Base-by-base conservation (phyloP, 2,888 invertebrate species). In the Coremacera marginata region DNA sequence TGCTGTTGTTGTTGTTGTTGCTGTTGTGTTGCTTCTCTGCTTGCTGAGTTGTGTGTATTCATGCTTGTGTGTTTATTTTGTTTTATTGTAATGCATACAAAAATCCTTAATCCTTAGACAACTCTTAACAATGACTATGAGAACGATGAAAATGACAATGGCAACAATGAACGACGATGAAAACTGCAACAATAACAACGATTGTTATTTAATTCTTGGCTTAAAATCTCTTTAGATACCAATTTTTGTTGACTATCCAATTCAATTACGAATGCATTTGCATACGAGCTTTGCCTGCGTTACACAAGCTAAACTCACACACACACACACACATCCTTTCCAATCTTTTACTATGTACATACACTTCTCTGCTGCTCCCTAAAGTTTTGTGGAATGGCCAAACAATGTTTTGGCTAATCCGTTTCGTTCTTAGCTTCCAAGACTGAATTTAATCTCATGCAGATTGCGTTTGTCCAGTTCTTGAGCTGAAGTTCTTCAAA, bases 211-310 rank as follows among this genome's bases (percentile, higher is more conserved):
- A 68, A 68, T 68, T 51, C 34, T 55, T 70, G n/a, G 55, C 31
- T 19, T 27, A 68, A 75, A 74, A 74, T 37, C 74, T 67, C 55
- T 67, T 74, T 74, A 74, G 85, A 85, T 83, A 85, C 84, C 84
- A 85, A 81, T 84, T 82, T 82, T 82, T 79, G 68, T 68, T 78
- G 81, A 81, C 81, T 84, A 82, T 86, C 82, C 85, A 84, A 86
- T 86, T 86, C 85, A 85, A 85, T 85, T 85, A 86, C 84, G 83
- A 83, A 84, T 80, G 79, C 77, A 76, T 75, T 75, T 71, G 49
- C 51, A n/a, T 37, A 37, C 19, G n/a, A 31, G 44, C 37, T 19
- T 31, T 27, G 31, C 9, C 34, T 27, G 27, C 57, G 14, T 22
- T 55, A 14, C 11, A 44, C 44, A 44, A 44, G 2, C 11, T 11